A percentile compares a stretch with the other conserved stretches of the same genome.
phyloP scores from a whole-genome alignment of 2,888 invertebrate genomes.

The Fragum whitleyi region DNA sequence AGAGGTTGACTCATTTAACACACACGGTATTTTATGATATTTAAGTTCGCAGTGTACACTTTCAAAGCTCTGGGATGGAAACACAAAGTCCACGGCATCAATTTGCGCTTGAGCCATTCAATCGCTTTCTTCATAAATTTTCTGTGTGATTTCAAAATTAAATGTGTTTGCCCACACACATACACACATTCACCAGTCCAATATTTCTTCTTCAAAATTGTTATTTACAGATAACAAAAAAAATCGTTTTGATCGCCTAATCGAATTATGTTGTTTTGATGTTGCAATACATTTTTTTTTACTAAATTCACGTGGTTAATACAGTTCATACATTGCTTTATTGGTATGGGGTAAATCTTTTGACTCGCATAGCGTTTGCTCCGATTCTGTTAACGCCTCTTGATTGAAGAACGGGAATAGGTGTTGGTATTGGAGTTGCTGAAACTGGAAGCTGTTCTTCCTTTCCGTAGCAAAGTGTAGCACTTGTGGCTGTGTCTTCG shows the following conservation, averaged over 20 bases:
- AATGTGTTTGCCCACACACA: too few species aligned
- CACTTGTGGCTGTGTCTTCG: too few species aligned
- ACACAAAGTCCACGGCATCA: conserved; percentile 6
- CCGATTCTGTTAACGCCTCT: too few species aligned
- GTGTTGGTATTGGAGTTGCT: too few species aligned
- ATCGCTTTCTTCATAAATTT: too few species aligned
- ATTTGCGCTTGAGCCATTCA: conserved; percentile 2
- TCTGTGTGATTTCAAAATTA: not conserved
- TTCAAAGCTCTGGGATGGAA: not conserved
- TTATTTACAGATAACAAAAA: not conserved
- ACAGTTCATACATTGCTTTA: not conserved
- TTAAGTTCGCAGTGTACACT: conserved; percentile 1
- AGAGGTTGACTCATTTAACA: not conserved
- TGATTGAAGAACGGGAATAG: not conserved
- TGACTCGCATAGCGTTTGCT: not conserved
- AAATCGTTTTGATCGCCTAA: too few species aligned
- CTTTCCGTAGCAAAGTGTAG: not conserved
- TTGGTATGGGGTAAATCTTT: too few species aligned
- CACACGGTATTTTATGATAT: not conserved
- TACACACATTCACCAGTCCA: too few species aligned
- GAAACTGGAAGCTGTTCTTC: not conserved
- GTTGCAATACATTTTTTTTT: not conserved
- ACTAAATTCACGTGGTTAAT: not conserved
- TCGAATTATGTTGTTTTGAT: too few species aligned
- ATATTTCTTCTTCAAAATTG: too few species aligned